Conservation (phyloP, 2,113 vertebrate species). For the Carassius carassius region DNA sequence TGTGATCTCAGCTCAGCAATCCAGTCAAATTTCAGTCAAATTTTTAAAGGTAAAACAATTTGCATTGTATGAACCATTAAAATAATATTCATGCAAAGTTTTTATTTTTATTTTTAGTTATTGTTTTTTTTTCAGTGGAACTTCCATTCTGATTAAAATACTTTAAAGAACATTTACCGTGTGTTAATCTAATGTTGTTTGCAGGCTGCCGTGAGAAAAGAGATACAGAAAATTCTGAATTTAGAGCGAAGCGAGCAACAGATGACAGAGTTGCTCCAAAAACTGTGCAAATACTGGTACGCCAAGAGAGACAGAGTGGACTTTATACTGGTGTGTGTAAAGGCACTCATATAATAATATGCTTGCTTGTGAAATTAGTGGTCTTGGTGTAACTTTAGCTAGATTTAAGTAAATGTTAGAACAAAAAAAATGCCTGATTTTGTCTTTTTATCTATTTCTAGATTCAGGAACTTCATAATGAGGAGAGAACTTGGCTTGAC, state of each 20-base stretch:
- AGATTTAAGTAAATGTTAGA: background rate
- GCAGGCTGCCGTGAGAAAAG: slow-evolving; percentile 63
- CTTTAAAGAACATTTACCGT: background rate
- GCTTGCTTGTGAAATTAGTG: background rate
- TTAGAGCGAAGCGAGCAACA: slow-evolving; percentile 71
- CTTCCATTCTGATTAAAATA: background rate
- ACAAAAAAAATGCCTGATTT: background rate
- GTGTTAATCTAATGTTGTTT: slow-evolving; percentile 39
- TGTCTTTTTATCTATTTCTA: slow-evolving; percentile 41
- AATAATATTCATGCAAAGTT: background rate
- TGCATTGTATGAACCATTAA: background rate
- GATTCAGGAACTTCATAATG: slow-evolving; percentile 70
- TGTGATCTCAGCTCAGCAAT: slow-evolving; percentile 25
- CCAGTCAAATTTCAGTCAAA: slow-evolving; percentile 49
- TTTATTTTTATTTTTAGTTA: no score
- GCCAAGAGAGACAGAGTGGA: slow-evolving; percentile 72
- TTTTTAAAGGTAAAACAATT: slow-evolving; percentile 69
- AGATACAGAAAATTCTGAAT: slow-evolving; percentile 70
- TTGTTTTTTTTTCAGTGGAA: background rate
- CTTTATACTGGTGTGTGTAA: slow-evolving; percentile 72
- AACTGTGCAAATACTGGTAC: slow-evolving; percentile 70
- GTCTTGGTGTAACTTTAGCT: background rate
- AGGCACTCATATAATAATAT: background rate
- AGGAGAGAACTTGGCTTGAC: slow-evolving; percentile 70
- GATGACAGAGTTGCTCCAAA: slow-evolving; percentile 68